phyloP scores from a whole-genome alignment of 2,888 invertebrate species.

The Acrobasis repandana region DNA sequence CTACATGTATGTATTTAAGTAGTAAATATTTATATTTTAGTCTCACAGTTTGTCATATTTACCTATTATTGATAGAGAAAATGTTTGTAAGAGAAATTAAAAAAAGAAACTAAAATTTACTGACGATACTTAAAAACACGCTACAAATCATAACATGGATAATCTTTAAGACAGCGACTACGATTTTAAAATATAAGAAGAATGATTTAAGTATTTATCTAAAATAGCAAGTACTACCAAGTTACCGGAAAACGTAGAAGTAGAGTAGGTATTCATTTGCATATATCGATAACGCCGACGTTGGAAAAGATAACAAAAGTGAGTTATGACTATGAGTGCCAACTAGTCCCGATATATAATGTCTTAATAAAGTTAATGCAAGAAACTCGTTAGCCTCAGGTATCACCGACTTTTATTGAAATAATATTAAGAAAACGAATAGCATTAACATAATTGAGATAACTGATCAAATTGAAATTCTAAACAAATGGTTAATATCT shows the following conservation, averaged over 20 bases:
- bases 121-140: neutral
- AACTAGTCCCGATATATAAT: slow-evolving; percentile 12
- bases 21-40: too few relatives aligned
- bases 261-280: slow-evolving; percentile 13
- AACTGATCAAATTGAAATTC: neutral
- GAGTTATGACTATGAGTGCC: slow-evolving; percentile 8
- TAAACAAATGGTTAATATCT: neutral
- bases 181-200: neutral
- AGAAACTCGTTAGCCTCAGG: slow-evolving; percentile 8
- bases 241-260: slow-evolving; percentile 8
- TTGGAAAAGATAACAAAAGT: slow-evolving; percentile 14
- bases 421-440: slow-evolving; percentile 3
- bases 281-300: slow-evolving; percentile 17
- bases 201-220: neutral
- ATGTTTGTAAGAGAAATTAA: too few relatives aligned
- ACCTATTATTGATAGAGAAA: too few relatives aligned
- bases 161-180: neutral
- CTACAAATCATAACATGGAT: too few relatives aligned
- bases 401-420: neutral
- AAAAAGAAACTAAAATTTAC: too few relatives aligned
- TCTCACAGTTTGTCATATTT: neutral
- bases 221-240: neutral
- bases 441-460: slow-evolving; percentile 8
- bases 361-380: slow-evolving; percentile 13
- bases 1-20: neutral